phyloP scores from a whole-genome alignment of 1,140 invertebrate species.

The Idris sp. region DNA sequence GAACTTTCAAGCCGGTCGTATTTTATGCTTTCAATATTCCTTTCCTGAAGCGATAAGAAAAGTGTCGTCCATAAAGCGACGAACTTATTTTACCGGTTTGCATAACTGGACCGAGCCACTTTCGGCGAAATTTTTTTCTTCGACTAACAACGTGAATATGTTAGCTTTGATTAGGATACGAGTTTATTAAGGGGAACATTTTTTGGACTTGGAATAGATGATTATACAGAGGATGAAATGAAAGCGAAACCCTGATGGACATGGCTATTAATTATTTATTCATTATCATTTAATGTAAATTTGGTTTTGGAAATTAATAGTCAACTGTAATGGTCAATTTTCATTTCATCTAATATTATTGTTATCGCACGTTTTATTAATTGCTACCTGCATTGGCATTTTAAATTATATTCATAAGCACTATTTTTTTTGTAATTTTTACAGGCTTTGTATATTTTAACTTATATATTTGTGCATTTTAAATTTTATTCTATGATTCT shows the following conservation, averaged over 20 bases:
- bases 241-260: conserved; percentile 14
- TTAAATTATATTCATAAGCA: too few relatives aligned
- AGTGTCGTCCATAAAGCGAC: conserved; percentile 34
- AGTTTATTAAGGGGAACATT: conserved; percentile 38
- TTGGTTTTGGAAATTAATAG: conserved; percentile 19
- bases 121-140: conserved; percentile 29
- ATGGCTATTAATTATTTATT: conserved; percentile 42
- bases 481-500: too few relatives aligned
- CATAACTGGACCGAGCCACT: conserved; percentile 37
- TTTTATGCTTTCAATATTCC: conserved; percentile 9
- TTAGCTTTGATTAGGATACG: conserved; percentile 54
- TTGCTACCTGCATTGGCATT: too few relatives aligned
- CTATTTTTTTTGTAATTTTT: too few relatives aligned
- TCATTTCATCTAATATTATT: conserved; percentile 1
- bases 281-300: conserved; percentile 41
- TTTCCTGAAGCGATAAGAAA: conserved; percentile 29
- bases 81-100: conserved; percentile 54
- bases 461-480: too few relatives aligned
- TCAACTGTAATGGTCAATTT: conserved; percentile 2
- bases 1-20: too few relatives aligned
- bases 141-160: conserved; percentile 8
- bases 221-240: conserved; percentile 21
- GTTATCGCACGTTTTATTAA: background rate
- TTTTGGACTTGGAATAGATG: conserved; percentile 30
- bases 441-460: too few relatives aligned